Evolutionary conservation across 2,113 vertebrate species (phyloP), one percentile per base, ranked within the genome.

Genomic region (Cygnus atratus): DNA sequence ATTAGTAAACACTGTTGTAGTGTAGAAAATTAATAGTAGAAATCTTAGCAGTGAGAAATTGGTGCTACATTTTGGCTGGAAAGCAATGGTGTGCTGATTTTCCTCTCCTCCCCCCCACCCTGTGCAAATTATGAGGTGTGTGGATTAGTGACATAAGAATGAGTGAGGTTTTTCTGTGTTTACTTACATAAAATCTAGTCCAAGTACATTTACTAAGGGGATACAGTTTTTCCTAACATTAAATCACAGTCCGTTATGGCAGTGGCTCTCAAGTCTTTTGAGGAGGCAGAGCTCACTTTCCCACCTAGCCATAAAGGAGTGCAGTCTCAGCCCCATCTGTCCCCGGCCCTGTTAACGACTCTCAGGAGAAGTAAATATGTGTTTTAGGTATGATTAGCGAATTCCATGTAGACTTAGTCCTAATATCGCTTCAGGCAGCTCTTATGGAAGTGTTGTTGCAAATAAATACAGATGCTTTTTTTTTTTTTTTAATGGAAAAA

Each of bases 91-190:
- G 71, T 33, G 63, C 52, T 7, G 9, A 24, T 83, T 94, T 93
- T 86, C 41, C 37, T 92, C 46, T 82, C 76, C 52, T 87, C 10
- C 46, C 39, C 39, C 46, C 24, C 11, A 6, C n/a, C 15, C 72
- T 1, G 8, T 81, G 65, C 79, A 93, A 91, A 83, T 93, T 88
- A 90, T 74, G 94, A 92, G 72, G 92, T 92, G 92, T 24, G 24
- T 93, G 94, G 72, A 84, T 93, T 88, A 84, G 72, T 94, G 94
- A 91, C 85, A 18, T 63, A 87, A 96, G 87, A 85, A 80, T 90
- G 92, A 95, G 82, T 93, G 87, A 94, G 63, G 55, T 39, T 94
- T 92, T 95, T 93, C 92, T 95, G 87, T 26, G 3, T 81, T 85
- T 67, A 57, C 85, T 84, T 90, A 67, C 48, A 50, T 63, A 87